Conservation (phyloP, 2,797 vertebrate species). For the Euphonia xanthogaster region DNA sequence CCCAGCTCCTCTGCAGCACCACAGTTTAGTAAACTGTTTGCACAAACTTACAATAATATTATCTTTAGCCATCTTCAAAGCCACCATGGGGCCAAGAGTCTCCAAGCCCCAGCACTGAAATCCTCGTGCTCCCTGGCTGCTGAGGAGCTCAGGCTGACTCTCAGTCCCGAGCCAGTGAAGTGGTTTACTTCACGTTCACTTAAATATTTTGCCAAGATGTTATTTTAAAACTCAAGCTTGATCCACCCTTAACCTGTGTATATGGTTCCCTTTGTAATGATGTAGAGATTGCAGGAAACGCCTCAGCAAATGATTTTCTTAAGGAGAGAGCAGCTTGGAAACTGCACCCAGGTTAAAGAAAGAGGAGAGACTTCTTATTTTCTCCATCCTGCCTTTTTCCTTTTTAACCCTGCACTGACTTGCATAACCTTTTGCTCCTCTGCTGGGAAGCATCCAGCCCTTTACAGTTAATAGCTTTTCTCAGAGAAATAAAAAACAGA, state of each 20-base stretch:
- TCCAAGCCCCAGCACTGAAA: background rate
- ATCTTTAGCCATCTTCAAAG: constrained; percentile 37
- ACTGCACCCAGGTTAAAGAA: background rate
- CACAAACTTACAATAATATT: constrained; percentile 51
- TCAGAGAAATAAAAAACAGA: background rate
- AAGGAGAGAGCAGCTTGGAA: background rate
- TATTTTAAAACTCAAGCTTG: background rate
- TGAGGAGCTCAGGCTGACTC: background rate
- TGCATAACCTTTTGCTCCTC: background rate
- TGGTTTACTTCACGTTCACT: background rate
- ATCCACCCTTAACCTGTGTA: background rate
- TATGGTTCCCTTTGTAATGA: background rate
- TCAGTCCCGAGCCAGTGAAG: background rate
- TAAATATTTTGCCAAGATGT: constrained; percentile 8
- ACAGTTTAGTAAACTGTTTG: constrained; percentile 33
- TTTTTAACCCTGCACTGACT: background rate
- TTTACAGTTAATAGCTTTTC: background rate
- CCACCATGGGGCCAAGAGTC: background rate
- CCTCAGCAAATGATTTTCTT: background rate
- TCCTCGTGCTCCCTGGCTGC: background rate
- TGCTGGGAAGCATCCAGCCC: constrained; percentile 24
- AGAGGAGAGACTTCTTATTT: background rate
- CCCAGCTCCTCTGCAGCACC: background rate
- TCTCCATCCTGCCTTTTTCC: background rate
- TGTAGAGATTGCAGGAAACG: background rate